Conservation (phyloP, 2,888 invertebrate genomes). For the Yponomeuta malinellus region DNA sequence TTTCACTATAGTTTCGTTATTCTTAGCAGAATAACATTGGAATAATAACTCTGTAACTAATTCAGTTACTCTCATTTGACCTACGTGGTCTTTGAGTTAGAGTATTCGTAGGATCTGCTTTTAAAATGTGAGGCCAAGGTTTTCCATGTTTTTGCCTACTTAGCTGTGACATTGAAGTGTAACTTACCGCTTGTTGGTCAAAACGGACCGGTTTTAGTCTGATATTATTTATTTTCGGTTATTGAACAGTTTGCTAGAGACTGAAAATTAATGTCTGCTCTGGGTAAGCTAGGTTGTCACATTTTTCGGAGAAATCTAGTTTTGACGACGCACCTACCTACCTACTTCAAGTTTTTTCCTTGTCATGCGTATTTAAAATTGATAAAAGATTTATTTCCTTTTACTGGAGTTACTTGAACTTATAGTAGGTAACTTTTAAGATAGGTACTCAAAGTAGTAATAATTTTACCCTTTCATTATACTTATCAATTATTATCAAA, state of each 20-base stretch:
- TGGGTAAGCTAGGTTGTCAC: too few species aligned
- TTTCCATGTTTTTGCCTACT: not conserved
- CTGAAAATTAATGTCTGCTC: not conserved
- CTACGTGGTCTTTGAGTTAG: not conserved
- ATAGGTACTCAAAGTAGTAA: too few species aligned
- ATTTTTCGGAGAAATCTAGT: too few species aligned
- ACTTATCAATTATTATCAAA: too few species aligned
- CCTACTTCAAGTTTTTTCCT: too few species aligned
- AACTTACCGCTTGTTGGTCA: constrained; percentile 3
- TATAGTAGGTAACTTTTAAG: too few species aligned
- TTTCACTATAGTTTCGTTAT: constrained; percentile 26
- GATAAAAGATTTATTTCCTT: too few species aligned
- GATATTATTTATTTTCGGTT: not conserved
- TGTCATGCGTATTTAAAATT: too few species aligned
- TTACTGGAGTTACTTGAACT: too few species aligned
- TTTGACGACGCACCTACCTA: too few species aligned
- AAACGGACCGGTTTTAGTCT: not conserved
- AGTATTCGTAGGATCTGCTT: not conserved
- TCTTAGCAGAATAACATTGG: constrained; percentile 26
- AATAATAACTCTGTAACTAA: constrained; percentile 15
- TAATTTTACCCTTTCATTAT: too few species aligned
- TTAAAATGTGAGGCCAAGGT: not conserved
- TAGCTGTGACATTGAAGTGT: not conserved
- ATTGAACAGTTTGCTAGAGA: not conserved
- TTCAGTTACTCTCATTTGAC: not conserved